Evolutionary conservation across 1,140 invertebrate species (phyloP).

Genomic region (Micrasema minimum): DNA sequence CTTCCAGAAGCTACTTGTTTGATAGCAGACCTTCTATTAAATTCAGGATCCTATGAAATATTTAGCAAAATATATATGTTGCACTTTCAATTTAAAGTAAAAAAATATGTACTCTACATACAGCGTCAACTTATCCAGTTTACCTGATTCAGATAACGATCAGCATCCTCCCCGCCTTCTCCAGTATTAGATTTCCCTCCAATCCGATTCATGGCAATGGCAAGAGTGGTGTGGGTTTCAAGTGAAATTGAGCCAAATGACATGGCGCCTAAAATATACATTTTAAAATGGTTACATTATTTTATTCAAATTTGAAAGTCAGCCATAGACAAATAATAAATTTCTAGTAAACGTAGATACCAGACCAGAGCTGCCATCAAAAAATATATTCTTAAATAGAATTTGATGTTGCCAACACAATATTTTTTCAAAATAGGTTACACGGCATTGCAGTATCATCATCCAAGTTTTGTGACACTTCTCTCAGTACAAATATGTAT

Average conservation of each 20-base stretch:
- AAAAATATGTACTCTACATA: too few relatives aligned
- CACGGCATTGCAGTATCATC: too few relatives aligned
- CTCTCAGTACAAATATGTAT: too few relatives aligned
- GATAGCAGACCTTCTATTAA: conserved; percentile 83
- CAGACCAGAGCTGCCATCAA: too few relatives aligned
- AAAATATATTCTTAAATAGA: too few relatives aligned
- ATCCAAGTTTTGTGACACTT: too few relatives aligned
- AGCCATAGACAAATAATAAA: too few relatives aligned
- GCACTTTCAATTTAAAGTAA: too few relatives aligned
- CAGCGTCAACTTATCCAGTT: not conserved
- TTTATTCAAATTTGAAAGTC: not conserved
- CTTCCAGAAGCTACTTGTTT: conserved; percentile 96
- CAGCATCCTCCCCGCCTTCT: conserved; percentile 92
- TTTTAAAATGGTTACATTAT: not conserved
- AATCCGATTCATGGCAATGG: conserved; percentile 97
- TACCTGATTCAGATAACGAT: conserved; percentile 79
- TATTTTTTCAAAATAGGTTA: too few relatives aligned
- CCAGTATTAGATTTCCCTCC: conserved; percentile 97
- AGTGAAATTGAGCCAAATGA: conserved; percentile 73
- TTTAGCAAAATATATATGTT: not conserved
- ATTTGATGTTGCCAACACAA: too few relatives aligned
- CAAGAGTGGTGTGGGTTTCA: conserved; percentile 94
- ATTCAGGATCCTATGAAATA: conserved; percentile 75
- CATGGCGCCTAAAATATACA: conserved; percentile 67
- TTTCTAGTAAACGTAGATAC: too few relatives aligned